Evolutionary conservation across 2,113 vertebrate genomes (phyloP), one percentile per base, ranked within the genome.

Genomic region (Pterocles orientalis): DNA sequence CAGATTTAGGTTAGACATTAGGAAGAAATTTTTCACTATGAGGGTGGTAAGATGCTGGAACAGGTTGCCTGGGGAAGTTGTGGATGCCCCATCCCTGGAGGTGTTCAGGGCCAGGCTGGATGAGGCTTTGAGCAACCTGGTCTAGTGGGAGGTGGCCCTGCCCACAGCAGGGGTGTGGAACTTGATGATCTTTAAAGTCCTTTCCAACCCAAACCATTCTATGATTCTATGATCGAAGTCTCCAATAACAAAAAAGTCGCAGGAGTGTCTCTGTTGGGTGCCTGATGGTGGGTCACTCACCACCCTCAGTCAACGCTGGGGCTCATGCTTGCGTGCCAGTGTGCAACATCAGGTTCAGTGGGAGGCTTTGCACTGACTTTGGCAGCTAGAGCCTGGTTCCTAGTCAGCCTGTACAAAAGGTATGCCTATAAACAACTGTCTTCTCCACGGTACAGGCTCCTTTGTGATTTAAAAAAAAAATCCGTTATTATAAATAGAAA

Each of bases 231-330:
- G 41, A 41, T 29, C 6, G 5, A 80, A 57, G 18, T 12, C 18
- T 43, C 19, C 3, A 3, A 41, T 23, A 72, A 79, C 7, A 77
- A 57, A 77, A 88, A 78, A 47, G 31, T n/a, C 51, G 14, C 33
- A 56, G 56, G 33, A 86, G 8, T n/a, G 28, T 64, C 36, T 36
- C 41, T 66, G 20, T 36, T 62, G 68, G 18, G 12, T 69, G 45
- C 36, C 78, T 48, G n/a, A 24, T 51, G 16, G 20, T 3, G 4
- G 18, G 48, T 18, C 47, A 54, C 16, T 53, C 4, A 1, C 34
- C 58, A 47, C 16, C 7, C 23, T 14, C 2, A 2, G 1, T 0
- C 2, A 1, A 33, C 3, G 3, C 19, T 3, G 4, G 23, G 12
- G 24, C 29, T 82, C 3, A 3, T 48, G 23, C 13, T 58, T 0